A percentile compares a stretch with the other conserved stretches of the same genome.
These are phyloP conservation scores for Chrysolina oricalcia DNA, from an alignment of 2,888 invertebrate species.

Conservation along the genomic window DNA sequence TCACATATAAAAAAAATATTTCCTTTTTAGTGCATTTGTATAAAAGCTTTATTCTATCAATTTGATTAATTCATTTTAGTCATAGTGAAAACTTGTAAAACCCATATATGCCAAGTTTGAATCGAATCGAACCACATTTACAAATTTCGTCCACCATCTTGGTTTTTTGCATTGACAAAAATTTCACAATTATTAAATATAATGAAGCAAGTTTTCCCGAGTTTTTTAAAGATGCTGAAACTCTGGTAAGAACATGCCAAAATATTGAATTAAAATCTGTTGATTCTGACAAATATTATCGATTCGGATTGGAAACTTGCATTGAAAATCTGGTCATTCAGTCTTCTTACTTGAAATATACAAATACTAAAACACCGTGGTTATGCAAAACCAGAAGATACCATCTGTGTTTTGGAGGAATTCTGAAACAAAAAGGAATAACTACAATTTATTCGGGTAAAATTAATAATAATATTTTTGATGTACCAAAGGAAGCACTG, in stretches of 20 bases:
- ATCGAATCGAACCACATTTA: too few species aligned
- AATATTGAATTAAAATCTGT: conserved; percentile 30
- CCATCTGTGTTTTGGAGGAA: conserved; percentile 31
- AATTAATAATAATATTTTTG: conserved; percentile 51
- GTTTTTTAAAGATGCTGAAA: conserved; percentile 40
- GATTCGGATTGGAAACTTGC: conserved; percentile 30
- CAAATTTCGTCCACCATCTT: too few species aligned
- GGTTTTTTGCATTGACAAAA: too few species aligned
- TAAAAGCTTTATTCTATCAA: too few species aligned
- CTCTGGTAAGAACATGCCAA: conserved; percentile 41
- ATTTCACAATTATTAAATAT: conserved; percentile 24
- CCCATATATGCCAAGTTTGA: too few species aligned
- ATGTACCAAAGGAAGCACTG: conserved; percentile 50
- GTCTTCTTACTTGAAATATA: conserved; percentile 19
- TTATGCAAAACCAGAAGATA: conserved; percentile 39
- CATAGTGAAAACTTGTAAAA: too few species aligned
- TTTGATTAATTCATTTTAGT: too few species aligned
- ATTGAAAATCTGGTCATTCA: conserved; percentile 19
- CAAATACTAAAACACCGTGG: conserved; percentile 44
- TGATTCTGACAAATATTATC: conserved; percentile 35
- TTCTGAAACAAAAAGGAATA: conserved; percentile 39
- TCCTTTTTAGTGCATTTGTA: too few species aligned
- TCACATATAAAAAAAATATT: too few species aligned
- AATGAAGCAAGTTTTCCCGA: conserved; percentile 30
- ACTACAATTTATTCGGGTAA: conserved; percentile 34